Evolutionary conservation across 2,113 vertebrate genomes (phyloP).

Genomic region (Myocastor coypus): DNA sequence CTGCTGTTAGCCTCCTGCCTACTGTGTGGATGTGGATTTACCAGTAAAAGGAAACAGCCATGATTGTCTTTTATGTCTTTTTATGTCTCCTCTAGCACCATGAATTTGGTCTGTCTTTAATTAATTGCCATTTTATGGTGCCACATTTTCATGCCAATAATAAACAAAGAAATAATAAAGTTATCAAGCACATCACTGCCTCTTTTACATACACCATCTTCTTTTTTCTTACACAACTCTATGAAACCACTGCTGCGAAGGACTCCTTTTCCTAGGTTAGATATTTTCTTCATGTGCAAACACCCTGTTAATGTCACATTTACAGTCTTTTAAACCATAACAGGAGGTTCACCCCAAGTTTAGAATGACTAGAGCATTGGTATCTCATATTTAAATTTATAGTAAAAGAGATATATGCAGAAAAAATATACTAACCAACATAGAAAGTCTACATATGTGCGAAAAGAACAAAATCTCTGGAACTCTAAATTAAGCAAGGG

Average conservation of each 20-base stretch:
- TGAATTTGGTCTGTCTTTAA: background rate
- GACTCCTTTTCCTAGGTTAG: background rate
- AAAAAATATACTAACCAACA: background rate
- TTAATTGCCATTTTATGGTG: background rate
- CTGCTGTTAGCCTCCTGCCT: background rate
- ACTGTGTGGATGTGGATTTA: background rate
- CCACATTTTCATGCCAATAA: conserved; percentile 13
- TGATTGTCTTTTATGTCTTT: background rate
- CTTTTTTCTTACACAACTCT: background rate
- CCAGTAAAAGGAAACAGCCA: conserved; percentile 26
- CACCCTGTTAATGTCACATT: background rate
- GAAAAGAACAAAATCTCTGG: background rate
- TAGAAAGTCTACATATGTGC: background rate
- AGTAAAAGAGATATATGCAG: background rate
- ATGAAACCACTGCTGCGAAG: background rate
- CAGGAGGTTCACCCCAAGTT: background rate
- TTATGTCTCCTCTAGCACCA: background rate
- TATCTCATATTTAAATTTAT: conserved; percentile 29
- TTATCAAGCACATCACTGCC: background rate
- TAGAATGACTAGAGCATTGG: background rate
- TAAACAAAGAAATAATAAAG: background rate
- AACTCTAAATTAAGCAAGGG: conserved; percentile 16
- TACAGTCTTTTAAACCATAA: background rate
- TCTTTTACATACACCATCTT: background rate
- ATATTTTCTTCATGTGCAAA: background rate